phyloP scores from a whole-genome alignment of 1,140 invertebrate species.

The Amphibalanus amphitrite region DNA sequence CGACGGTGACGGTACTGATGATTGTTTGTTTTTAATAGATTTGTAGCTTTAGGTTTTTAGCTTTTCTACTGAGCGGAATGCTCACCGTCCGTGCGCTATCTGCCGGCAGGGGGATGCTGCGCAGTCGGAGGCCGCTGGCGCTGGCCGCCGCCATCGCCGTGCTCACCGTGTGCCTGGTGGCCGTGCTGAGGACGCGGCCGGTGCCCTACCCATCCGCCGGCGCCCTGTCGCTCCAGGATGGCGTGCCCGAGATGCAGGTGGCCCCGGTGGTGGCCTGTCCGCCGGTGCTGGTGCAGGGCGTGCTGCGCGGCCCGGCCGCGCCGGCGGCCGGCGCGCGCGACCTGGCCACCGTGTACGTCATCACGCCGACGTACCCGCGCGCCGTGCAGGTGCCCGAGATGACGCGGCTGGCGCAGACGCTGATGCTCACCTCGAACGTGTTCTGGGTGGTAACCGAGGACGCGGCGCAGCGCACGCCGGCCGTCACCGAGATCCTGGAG shows the following conservation, averaged over 20 bases:
- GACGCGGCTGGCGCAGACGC: conserved; percentile 67
- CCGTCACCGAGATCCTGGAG: conserved; percentile 45
- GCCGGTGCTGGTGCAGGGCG: not conserved
- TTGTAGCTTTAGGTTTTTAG: no score
- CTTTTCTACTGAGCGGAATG: no score
- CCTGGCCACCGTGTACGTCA: conserved; percentile 40
- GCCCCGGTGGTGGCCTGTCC: not conserved
- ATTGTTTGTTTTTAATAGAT: no score
- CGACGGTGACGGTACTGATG: no score
- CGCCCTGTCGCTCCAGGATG: not conserved
- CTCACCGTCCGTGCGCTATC: no score
- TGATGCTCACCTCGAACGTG: conserved; percentile 66
- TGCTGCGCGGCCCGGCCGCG: not conserved
- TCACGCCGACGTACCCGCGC: conserved; percentile 76
- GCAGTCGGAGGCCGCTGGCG: not conserved
- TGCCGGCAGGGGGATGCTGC: not conserved
- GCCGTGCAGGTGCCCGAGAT: conserved; percentile 67
- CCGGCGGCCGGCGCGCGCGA: not conserved
- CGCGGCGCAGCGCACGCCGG: conserved; percentile 38
- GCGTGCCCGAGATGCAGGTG: not conserved
- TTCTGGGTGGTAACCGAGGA: conserved; percentile 88
- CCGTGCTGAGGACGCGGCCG: not conserved
- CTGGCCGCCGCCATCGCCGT: not conserved
- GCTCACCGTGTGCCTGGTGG: not conserved
- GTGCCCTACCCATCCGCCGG: not conserved